Evolutionary conservation across 2,888 invertebrate genomes (phyloP), one percentile per base, ranked within the genome.

Genomic region (Philereme transversata): DNA sequence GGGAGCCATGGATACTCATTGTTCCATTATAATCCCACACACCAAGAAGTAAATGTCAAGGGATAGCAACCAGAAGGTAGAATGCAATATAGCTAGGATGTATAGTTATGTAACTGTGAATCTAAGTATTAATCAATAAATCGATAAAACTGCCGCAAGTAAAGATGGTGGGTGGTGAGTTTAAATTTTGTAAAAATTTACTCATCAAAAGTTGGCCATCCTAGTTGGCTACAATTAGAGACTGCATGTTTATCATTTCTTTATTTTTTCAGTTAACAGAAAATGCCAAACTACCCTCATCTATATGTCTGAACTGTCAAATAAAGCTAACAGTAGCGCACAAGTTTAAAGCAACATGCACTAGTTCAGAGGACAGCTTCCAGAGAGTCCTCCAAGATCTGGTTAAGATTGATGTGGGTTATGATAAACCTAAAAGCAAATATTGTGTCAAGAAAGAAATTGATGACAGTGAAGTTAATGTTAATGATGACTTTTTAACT

Each of bases 301-400:
- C 44, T 4, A 38, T 72, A 35, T 69, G 63, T 52, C 33, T 33
- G 3, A 0, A 35, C 2, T 67, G 67, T 36, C 40, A 49, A 4
- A 5, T 40, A 0, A 51, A 53, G 0, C 46, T 67, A 3, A n/a
- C 43, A 0, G 50, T 51, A 2, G 62, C 62, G 5, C 10, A 56
- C n/a, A 50, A 64, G 10, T 67, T 67, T 38, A 67, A 62, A 48
- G 51, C 7, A 0, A 10, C 10, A 2, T 67, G 64, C 9, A 43
- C 60, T 4, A 48, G 5, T 0, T 51, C 64, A 0, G 54, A 67
- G 5, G 7, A 53, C 0, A 6, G 33, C 0, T 58, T 64, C 6
- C 48, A 3, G 57, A 46, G 3, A 22, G 3, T 54, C 2, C 10
- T 51, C 44, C 4, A 10, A 41, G 36, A 49, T n/a, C 22, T 22